Conservation (phyloP, 2,797 vertebrate genomes). For the Meda fulgida region DNA sequence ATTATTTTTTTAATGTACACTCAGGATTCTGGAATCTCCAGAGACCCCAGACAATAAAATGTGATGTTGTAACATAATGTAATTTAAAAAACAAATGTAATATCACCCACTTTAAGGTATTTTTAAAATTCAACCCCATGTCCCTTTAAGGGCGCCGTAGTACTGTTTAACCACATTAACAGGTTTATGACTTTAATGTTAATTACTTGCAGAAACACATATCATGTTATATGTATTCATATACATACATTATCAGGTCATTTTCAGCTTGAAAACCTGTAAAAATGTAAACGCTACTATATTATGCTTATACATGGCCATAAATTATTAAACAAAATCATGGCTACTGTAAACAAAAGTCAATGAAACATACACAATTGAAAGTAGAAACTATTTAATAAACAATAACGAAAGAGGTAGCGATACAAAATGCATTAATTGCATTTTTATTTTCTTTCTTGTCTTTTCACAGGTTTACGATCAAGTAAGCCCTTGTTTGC, state of each 20-base stretch:
- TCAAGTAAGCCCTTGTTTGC: constrained; percentile 92
- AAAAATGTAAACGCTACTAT: neutral
- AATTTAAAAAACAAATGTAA: too few species aligned
- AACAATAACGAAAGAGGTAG: neutral
- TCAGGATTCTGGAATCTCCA: too few species aligned
- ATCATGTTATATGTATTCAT: too few species aligned
- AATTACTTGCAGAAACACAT: neutral
- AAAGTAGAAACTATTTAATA: neutral
- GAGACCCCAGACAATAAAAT: too few species aligned
- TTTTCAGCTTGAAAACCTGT: too few species aligned
- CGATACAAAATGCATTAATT: neutral
- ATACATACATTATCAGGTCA: too few species aligned
- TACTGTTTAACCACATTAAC: neutral
- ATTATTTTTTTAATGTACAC: too few species aligned
- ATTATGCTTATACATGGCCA: neutral
- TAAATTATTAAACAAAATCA: neutral
- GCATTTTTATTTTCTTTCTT: neutral
- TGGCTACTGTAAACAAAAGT: neutral
- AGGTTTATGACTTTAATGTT: neutral
- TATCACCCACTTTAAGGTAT: too few species aligned
- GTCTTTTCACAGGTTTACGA: constrained; percentile 81
- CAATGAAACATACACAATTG: neutral
- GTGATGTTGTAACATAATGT: too few species aligned
- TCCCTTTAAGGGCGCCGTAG: neutral
- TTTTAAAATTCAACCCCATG: neutral